Evolutionary conservation across 2,797 vertebrate genomes (phyloP).

Genomic region (Psittacula derbiana): DNA sequence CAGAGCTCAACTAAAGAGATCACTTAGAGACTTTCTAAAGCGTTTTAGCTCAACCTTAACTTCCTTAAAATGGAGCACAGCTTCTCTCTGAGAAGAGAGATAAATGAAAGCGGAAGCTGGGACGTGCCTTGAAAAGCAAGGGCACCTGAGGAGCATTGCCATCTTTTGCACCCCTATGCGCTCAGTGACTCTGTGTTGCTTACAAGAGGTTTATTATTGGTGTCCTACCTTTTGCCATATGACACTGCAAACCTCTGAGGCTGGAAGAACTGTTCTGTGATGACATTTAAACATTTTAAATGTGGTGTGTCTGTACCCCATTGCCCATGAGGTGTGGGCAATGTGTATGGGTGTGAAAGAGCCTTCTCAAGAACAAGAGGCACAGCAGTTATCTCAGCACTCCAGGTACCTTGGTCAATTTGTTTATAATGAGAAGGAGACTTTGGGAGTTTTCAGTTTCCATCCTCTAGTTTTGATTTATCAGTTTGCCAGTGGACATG

Average conservation of each 20-base stretch:
- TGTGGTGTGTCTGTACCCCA: rapidly evolving
- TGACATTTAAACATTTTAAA: not conserved
- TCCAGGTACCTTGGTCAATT: not conserved
- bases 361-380: not conserved
- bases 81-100: not conserved
- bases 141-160: not conserved
- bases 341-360: not conserved
- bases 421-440: not conserved
- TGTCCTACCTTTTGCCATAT: not conserved
- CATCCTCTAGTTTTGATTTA: not conserved
- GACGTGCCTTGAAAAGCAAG: not conserved
- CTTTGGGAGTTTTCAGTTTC: rapidly evolving
- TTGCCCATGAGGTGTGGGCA: not conserved
- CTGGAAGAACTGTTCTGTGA: not conserved
- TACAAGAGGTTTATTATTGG: not conserved
- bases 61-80: not conserved
- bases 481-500: not conserved
- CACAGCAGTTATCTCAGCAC: not conserved
- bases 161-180: not conserved
- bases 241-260: not conserved
- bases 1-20: not conserved
- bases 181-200: not conserved
- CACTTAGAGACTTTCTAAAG: not conserved
- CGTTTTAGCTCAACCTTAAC: not conserved
- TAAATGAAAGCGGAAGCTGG: not conserved